A percentile compares a stretch with the other conserved stretches of the same genome.
phyloP scores from a whole-genome alignment of 2,888 invertebrate species.

The Eupithecia centaureata region DNA sequence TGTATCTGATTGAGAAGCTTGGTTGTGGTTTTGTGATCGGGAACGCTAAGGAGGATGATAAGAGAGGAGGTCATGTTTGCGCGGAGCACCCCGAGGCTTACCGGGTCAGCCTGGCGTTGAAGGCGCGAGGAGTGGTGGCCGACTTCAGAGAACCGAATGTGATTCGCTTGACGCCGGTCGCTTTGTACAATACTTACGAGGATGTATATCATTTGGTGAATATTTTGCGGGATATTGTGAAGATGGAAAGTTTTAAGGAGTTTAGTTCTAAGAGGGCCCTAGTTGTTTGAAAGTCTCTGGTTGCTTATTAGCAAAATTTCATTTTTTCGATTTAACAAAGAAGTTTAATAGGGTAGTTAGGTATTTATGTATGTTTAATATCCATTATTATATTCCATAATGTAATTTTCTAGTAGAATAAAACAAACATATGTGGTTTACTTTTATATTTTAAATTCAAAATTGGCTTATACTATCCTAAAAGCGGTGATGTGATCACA shows the following conservation, averaged over 20 bases:
- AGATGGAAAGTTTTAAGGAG: constrained; percentile 57
- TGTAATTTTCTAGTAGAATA: constrained; percentile 38
- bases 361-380: too few relatives aligned
- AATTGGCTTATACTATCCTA: constrained; percentile 80
- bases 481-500: constrained; percentile 73
- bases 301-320: too few relatives aligned
- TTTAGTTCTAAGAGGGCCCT: constrained; percentile 53
- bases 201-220: constrained; percentile 67
- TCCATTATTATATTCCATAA: too few relatives aligned
- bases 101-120: constrained; percentile 66
- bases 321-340: background rate
- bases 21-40: constrained; percentile 64
- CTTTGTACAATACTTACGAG: constrained; percentile 68
- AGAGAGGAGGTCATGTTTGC: constrained; percentile 71
- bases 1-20: constrained; percentile 68
- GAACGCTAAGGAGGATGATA: constrained; percentile 60
- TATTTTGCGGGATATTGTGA: constrained; percentile 61
- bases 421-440: constrained; percentile 57
- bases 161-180: constrained; percentile 65
- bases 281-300: constrained; percentile 51
- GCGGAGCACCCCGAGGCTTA: constrained; percentile 69
- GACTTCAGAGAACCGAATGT: constrained; percentile 72
- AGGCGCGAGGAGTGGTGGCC: constrained; percentile 59
- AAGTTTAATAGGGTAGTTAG: background rate
- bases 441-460: constrained; percentile 77